Base-by-base conservation (phyloP, 2,888 invertebrate species). In the Spatulosminthurus flaviceps region DNA sequence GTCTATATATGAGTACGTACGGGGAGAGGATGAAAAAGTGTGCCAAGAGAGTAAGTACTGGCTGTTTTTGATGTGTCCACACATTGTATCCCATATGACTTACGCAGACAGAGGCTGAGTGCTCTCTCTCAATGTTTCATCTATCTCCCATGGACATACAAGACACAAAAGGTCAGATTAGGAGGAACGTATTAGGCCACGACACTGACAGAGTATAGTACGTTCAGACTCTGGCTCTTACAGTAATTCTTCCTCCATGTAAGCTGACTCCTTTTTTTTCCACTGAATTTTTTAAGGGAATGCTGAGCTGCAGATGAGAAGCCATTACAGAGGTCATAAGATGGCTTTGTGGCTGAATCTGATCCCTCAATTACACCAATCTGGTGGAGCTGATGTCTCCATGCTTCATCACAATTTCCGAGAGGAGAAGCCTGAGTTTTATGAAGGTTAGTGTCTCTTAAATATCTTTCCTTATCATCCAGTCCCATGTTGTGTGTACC, bases 291-390 rank as follows among this genome's bases (percentile, higher is more conserved):
- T 74, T 77, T n/a, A 41, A 84, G 84, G 84, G 77, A 81, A 76
- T 70, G 86, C 86, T 83, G 87, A 88, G 73, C 88, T 88, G 13
- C 87, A 87, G 84, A 92, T 94, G 88, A 92, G 92, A 87, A 94
- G 93, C 86, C 95, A 95, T 89, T 95, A 95, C 89, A 91, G 95
- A 29, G 94, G 95, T 0, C 94, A 95, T 89, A 94, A 95, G 89
- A 92, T 95, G 92, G 94, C 95, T 78, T 91, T 95, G 81, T 96
- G 95, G 96, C 88, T 95, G 85, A 94, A 95, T 86, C 90, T 95
- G 77, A 92, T 95, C 83, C 95, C 95, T 21, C 94, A 94, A 87
- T 91, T 95, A 82, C 94, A 95, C 88, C 91, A 93, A 84, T 93
- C 93, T 0, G 94, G 94, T 24, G 90, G 91, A 83, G 93, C 92